A percentile compares a stretch with the other conserved stretches of the same genome.
These are phyloP conservation scores for Lophura nycthemera DNA, from an alignment of 2,113 vertebrate genomes.

Conservation along the genomic window DNA sequence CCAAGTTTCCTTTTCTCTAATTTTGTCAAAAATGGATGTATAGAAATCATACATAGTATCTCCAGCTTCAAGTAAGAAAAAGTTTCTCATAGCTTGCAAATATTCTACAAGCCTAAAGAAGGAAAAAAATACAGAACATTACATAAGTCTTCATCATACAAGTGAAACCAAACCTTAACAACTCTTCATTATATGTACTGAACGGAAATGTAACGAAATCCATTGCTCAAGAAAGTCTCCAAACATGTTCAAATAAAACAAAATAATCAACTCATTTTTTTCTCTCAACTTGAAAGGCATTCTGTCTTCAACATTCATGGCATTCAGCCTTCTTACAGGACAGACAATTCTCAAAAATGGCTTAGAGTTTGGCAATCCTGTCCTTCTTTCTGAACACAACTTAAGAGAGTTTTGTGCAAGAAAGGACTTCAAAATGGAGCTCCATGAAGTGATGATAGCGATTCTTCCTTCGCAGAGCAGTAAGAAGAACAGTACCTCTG, in stretches of 20 bases:
- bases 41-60: constrained; percentile 99
- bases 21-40: constrained; percentile 97
- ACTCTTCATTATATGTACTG: neutral
- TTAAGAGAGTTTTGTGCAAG: neutral
- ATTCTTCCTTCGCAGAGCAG: neutral
- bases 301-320: neutral
- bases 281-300: neutral
- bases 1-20: constrained; percentile 95
- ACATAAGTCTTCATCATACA: neutral
- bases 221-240: neutral
- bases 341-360: neutral
- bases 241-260: neutral
- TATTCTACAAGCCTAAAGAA: constrained; percentile 89
- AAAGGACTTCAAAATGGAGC: neutral
- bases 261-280: neutral
- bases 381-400: neutral
- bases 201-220: neutral
- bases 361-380: neutral
- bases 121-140: neutral
- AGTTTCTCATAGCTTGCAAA: constrained; percentile 98
- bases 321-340: neutral
- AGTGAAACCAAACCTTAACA: neutral
- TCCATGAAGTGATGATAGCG: neutral
- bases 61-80: constrained; percentile 97
- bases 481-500: neutral